phyloP scores from a whole-genome alignment of 2,113 vertebrate genomes.

The Pampusana beccarii region DNA sequence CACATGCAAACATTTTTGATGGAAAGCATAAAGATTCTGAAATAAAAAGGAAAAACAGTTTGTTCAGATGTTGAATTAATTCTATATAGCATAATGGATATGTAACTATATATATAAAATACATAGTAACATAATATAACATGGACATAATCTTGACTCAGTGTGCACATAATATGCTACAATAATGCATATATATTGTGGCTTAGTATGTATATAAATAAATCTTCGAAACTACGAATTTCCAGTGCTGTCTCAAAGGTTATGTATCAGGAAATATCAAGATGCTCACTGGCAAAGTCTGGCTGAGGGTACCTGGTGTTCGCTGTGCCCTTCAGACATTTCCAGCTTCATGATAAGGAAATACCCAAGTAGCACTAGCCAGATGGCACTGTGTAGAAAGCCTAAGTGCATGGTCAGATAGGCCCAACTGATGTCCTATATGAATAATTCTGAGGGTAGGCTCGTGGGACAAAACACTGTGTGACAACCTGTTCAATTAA shows the following conservation, averaged over 20 bases:
- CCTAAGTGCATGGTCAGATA: neutral
- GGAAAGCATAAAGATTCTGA: neutral
- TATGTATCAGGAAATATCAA: neutral
- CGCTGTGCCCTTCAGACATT: neutral
- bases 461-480: neutral
- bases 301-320: neutral
- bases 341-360: neutral
- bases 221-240: neutral
- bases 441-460: neutral
- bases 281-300: neutral
- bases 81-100: neutral
- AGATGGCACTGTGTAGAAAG: neutral
- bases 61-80: neutral
- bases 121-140: neutral
- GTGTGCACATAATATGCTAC: neutral
- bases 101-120: neutral
- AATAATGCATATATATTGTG: neutral
- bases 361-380: neutral
- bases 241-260: neutral
- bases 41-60: neutral
- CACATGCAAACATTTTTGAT: neutral
- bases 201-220: neutral
- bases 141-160: neutral
- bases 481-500: neutral
- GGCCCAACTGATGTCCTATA: neutral